Conservation (phyloP, 2,797 vertebrate genomes). For the Naso thynnoides region DNA sequence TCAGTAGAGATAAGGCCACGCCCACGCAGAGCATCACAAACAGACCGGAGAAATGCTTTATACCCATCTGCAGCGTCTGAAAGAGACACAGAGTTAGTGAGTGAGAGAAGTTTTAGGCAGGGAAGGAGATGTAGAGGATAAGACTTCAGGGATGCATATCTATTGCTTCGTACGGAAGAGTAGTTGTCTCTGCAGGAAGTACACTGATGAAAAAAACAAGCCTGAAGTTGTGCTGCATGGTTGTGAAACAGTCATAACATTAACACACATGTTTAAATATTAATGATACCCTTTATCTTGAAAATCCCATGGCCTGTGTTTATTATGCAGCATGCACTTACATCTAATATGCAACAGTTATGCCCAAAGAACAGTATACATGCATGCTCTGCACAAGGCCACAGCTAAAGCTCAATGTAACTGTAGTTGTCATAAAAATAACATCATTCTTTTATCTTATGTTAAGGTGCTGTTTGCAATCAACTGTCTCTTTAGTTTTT, state of each 20-base stretch:
- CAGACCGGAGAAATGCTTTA: constrained; percentile 98
- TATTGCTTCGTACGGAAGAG: not conserved
- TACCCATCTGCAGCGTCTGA: constrained; percentile 98
- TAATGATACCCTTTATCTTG: not conserved
- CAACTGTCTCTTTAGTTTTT: not conserved
- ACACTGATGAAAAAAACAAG: not conserved
- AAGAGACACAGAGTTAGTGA: constrained; percentile 12
- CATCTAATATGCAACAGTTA: not conserved
- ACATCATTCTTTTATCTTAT: not conserved
- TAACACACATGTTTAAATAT: constrained; percentile 4
- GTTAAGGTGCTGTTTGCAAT: not conserved
- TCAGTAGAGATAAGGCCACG: constrained; percentile 93
- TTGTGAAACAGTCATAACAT: not conserved
- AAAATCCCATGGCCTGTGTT: not conserved
- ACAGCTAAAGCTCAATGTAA: not conserved
- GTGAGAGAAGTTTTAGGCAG: not conserved
- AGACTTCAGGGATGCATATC: constrained; percentile 1
- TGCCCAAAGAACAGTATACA: not conserved
- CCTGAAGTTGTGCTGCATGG: not conserved
- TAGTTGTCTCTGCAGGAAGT: not conserved
- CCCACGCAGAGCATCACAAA: constrained; percentile 97
- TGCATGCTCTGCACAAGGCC: not conserved
- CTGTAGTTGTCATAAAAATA: too few species aligned
- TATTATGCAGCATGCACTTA: not conserved
- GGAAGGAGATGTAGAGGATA: not conserved